phyloP scores from a whole-genome alignment of 2,888 invertebrate genomes.

The Mythimna impura region DNA sequence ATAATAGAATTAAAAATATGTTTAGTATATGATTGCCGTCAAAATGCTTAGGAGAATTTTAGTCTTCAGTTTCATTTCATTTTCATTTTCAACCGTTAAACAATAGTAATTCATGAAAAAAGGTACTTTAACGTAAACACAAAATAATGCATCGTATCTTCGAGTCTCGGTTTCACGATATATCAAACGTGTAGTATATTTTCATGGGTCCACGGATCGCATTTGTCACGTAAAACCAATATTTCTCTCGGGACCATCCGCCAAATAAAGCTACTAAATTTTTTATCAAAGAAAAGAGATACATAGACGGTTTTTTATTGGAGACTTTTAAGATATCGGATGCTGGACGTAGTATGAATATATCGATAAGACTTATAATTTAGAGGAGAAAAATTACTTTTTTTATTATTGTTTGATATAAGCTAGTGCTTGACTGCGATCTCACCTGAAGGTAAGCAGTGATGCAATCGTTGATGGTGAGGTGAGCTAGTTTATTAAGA shows the following conservation, averaged over 20 bases:
- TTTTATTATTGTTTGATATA: too few relatives aligned
- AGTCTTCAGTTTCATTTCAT: too few relatives aligned
- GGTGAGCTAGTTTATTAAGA: too few relatives aligned
- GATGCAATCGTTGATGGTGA: too few relatives aligned
- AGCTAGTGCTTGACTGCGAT: too few relatives aligned
- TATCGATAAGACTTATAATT: slow-evolving; percentile 16
- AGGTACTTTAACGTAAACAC: slow-evolving; percentile 33
- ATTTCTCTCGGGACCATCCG: slow-evolving; percentile 75
- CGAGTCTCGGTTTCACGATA: slow-evolving; percentile 59
- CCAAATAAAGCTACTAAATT: slow-evolving; percentile 74
- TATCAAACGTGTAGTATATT: slow-evolving; percentile 69
- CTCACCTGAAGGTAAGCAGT: too few relatives aligned
- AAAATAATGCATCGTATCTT: slow-evolving; percentile 58
- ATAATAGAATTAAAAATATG: too few relatives aligned
- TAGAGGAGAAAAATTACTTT: neutral
- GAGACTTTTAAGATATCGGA: slow-evolving; percentile 54
- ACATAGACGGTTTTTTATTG: slow-evolving; percentile 63
- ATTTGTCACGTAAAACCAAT: slow-evolving; percentile 79
- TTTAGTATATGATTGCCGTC: too few relatives aligned
- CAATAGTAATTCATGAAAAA: neutral
- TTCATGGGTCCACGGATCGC: slow-evolving; percentile 70
- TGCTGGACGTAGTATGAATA: slow-evolving; percentile 39
- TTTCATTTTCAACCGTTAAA: too few relatives aligned
- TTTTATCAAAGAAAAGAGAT: slow-evolving; percentile 71
- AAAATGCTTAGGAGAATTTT: too few relatives aligned